A percentile compares a stretch with the other conserved stretches of the same genome.
These are phyloP conservation scores for Drosophila mulleri DNA, from an alignment of 2,888 invertebrate genomes.

Conservation along the genomic window DNA sequence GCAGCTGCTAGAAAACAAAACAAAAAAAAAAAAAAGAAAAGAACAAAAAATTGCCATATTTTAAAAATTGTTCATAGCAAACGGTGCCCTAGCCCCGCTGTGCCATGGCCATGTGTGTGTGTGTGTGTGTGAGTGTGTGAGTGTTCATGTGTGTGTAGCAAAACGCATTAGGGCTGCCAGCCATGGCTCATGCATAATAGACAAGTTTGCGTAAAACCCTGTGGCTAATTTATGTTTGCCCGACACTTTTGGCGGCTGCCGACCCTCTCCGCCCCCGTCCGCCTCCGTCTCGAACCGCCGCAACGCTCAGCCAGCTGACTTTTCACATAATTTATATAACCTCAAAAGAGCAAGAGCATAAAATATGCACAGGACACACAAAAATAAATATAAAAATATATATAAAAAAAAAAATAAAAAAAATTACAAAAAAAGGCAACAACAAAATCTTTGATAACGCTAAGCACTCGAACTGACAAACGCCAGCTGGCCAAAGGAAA, in stretches of 20 bases:
- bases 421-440: not conserved
- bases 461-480: slow-evolving; percentile 50
- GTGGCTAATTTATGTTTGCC: slow-evolving; percentile 68
- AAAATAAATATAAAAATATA: slow-evolving; percentile 10
- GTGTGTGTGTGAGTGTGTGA: slow-evolving; percentile 30
- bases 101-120: not conserved
- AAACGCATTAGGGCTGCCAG: slow-evolving; percentile 65
- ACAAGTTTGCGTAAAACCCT: slow-evolving; percentile 68
- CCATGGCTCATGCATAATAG: slow-evolving; percentile 66
- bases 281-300: too few relatives aligned
- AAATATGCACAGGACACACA: slow-evolving; percentile 55
- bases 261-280: not conserved
- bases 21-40: not conserved
- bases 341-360: slow-evolving; percentile 54
- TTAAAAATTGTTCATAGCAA: slow-evolving; percentile 58
- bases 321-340: slow-evolving; percentile 65
- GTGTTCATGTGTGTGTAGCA: slow-evolving; percentile 30
- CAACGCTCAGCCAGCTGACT: slow-evolving; percentile 32
- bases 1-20: slow-evolving; percentile 42
- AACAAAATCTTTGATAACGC: slow-evolving; percentile 46
- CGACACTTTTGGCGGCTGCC: slow-evolving; percentile 56
- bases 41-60: slow-evolving; percentile 45
- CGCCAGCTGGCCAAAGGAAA: slow-evolving; percentile 40
- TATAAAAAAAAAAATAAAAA: not conserved
- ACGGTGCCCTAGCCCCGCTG: not conserved